phyloP scores from a whole-genome alignment of 1,140 invertebrate species.

The Pogonomyrmex californicus region DNA sequence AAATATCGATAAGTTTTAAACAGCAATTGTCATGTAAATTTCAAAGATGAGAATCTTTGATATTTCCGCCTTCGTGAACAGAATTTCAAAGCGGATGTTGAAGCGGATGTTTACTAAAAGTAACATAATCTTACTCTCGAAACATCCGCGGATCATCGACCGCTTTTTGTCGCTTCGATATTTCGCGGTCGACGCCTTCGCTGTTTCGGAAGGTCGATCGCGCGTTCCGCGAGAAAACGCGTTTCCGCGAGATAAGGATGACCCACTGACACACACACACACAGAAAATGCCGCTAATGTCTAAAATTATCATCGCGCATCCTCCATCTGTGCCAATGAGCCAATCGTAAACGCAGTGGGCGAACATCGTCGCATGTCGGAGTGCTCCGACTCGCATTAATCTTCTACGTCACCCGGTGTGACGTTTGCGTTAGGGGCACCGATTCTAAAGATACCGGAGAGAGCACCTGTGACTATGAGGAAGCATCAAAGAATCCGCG shows the following conservation, averaged over 20 bases:
- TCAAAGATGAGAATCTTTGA: not conserved
- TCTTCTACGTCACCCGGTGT: not conserved
- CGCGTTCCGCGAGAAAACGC: conserved; percentile 32
- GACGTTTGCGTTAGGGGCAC: not conserved
- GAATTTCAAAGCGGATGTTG: conserved; percentile 54
- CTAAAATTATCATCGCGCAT: conserved; percentile 41
- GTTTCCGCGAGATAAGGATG: conserved; percentile 6
- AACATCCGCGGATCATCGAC: conserved; percentile 52
- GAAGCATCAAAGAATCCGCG: not conserved
- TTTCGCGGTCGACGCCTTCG: conserved; percentile 31
- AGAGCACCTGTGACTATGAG: not conserved
- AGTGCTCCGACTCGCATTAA: not conserved
- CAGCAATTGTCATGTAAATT: not conserved
- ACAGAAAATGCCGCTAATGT: conserved; percentile 36
- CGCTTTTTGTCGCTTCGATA: conserved; percentile 43
- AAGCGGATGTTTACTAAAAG: not conserved
- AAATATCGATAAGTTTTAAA: not conserved
- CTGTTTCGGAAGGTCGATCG: not conserved
- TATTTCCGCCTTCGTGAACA: not conserved
- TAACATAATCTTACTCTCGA: conserved; percentile 27
- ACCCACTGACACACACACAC: not conserved
- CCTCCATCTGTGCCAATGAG: conserved; percentile 23
- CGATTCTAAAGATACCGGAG: not conserved
- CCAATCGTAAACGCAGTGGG: conserved; percentile 21
- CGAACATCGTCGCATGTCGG: conserved; percentile 14